Evolutionary conservation across 2,113 vertebrate genomes (phyloP), one percentile per base, ranked within the genome.

Genomic region (Oreochromis tanganicae): DNA sequence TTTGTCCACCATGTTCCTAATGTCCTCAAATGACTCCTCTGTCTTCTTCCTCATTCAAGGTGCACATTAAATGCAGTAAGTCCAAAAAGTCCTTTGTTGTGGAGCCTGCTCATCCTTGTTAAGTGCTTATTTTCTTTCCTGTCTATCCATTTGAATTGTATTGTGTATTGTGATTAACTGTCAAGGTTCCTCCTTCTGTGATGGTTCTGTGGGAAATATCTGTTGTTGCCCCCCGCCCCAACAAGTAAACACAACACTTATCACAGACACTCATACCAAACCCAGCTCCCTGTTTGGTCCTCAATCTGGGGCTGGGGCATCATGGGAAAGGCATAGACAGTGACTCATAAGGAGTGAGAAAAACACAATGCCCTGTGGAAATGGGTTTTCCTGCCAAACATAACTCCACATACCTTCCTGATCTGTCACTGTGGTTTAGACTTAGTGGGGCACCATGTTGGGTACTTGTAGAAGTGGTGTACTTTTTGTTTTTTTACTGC

Each of bases 271-370:
- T 81, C 34, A 38, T 21, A 19, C 52, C 78, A 85, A 66, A 82
- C 11, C 29, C 46, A 57, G 21, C 52, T 38, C 36, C 10, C 14
- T 90, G 92, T 94, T 91, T 91, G 71, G 85, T 46, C 10, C 57
- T 83, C 88, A 86, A 88, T 92, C 88, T 71, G 43, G 82, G 52
- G 19, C 68, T 78, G 50, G 82, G 48, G 86, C 59, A 87, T 91
- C 50, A 87, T 92, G 92, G 84, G 90, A 93, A 90, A 91, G 82
- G 85, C 90, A 46, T 85, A 89, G 90, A 87, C 88, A 46, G 48
- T 94, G 94, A 96, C 91, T 95, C 93, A 95, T 84, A 83, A 87
- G 52, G 83, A 91, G 29, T 13, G 87, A 87, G 79, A 57, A 81
- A 83, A 80, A 81, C 88, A 90, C 89, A 94, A 75, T 92, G 82